Base-by-base conservation (phyloP, 2,888 invertebrate species). In the Polydrusus cervinus region DNA sequence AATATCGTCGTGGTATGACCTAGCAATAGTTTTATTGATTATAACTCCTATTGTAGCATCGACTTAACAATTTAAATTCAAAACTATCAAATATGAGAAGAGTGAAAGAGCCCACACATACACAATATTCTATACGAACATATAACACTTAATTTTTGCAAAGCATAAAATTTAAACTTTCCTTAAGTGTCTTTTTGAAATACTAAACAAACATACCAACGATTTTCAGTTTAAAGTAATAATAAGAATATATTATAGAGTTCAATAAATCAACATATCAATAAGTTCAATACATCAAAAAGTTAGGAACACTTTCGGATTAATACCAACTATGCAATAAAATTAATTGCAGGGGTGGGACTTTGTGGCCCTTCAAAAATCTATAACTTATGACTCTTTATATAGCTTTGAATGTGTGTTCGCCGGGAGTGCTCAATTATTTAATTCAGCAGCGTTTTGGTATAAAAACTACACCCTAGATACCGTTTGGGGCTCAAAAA, bases 351-450 rank as follows among this genome's bases (percentile, higher is more conserved):
- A 20, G 71, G 75, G 75, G 75, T 75, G 66, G 75, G 65, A 71
- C 34, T 65, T 72, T 75, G 66, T 71, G 68, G 70, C 70, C 75
- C 71, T 70, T 71, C 71, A 75, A 75, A 75, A 71, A 75, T 75
- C 66, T 75, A 71, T 75, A 71, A 75, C 65, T 71, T 75, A 75
- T 75, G 75, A 61, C 75, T 67, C 75, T 61, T 67, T 68, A 67
- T 71, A 64, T 57, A 66, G 67, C 60, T 71, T 76, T 72, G 51
- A 72, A 72, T 76, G 76, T 76, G 62, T 71, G 49, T 67, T 45
- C 64, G 14, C 57, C 69, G 55, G 68, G 53, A 72, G 64, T 45
- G 60, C 38, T 34, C 71, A 76, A 72, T 76, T 65, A 72, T 76
- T 72, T 71, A 67, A 76, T 76, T 72, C 65, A 57, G 67, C 40